Conservation (phyloP, 2,797 vertebrate genomes). For the Tauraco hartlaubi region DNA sequence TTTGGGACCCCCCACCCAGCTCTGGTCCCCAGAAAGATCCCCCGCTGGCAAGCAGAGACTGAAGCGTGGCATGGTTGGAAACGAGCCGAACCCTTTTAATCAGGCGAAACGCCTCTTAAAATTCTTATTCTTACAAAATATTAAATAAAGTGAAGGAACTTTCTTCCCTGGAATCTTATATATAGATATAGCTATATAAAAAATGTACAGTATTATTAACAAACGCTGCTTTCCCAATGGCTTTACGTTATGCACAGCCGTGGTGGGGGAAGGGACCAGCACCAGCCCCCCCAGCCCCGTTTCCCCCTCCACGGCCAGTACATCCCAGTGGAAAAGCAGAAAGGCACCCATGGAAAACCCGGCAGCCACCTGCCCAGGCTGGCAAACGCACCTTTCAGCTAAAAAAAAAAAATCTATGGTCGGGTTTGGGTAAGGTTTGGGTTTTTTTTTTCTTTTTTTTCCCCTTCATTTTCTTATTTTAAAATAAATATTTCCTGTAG, state of each 20-base stretch:
- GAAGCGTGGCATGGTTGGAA: accelerated
- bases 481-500: constrained; percentile 42
- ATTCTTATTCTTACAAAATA: constrained; percentile 18
- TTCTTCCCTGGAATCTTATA: not conserved
- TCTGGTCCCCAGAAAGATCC: not conserved
- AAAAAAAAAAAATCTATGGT: not conserved
- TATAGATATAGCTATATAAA: not conserved
- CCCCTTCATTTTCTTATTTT: not conserved
- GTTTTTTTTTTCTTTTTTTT: not conserved
- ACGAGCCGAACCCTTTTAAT: constrained; percentile 52
- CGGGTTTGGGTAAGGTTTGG: not conserved
- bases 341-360: not conserved
- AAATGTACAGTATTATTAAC: not conserved
- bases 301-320: not conserved
- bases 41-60: not conserved
- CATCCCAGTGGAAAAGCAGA: not conserved
- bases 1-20: not conserved
- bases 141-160: constrained; percentile 34
- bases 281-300: no score
- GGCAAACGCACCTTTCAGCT: not conserved
- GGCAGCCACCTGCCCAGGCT: not conserved
- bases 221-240: not conserved
- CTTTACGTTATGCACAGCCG: not conserved
- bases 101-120: not conserved
- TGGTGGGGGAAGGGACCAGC: not conserved